Evolutionary conservation across 2,888 invertebrate genomes (phyloP), one percentile per base, ranked within the genome.

Genomic region (Apotomis capreana): DNA sequence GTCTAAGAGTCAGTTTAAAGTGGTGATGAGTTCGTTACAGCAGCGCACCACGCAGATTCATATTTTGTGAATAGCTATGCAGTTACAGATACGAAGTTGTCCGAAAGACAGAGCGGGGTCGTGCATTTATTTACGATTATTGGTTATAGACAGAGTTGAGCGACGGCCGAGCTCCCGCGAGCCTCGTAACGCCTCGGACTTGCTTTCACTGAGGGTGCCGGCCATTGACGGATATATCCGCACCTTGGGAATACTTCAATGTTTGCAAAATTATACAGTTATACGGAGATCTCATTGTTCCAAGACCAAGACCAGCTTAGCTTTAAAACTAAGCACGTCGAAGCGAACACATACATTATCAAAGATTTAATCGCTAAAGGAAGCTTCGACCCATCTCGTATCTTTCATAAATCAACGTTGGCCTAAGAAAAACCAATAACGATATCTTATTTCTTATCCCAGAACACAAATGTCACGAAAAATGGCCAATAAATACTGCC

Each of bases 81-180:
- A 6, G 40, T 40, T 40, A 4, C 5, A 40, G 49, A 10, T 67
- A 67, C 57, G 40, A 63, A 68, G 62, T 64, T 51, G 75, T 77
- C 76, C 75, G 74, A 80, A 72, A 72, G 72, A 72, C 82, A 78
- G 80, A 82, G 81, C 81, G 79, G 78, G 80, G 79, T 77, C 76
- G 80, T 80, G 83, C 81, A 87, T 89, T 92, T 92, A 93, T 92
- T 93, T 92, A 93, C 91, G 92, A 86, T 93, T 92, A 92, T 93
- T 92, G 93, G 91, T 92, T 92, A 93, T 92, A 87, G 92, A 89
- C 87, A 83, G 88, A 90, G 88, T 89, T 89, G 91, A 91, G 88
- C 89, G 87, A 84, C 85, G 85, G 83, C 81, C 80, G 78, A 76
- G 80, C 82, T 93, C 92, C 92, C 92, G 85, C 74, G 91, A 88